Evolutionary conservation across 2,113 vertebrate species (phyloP).

Genomic region (Marmota flaviventris): DNA sequence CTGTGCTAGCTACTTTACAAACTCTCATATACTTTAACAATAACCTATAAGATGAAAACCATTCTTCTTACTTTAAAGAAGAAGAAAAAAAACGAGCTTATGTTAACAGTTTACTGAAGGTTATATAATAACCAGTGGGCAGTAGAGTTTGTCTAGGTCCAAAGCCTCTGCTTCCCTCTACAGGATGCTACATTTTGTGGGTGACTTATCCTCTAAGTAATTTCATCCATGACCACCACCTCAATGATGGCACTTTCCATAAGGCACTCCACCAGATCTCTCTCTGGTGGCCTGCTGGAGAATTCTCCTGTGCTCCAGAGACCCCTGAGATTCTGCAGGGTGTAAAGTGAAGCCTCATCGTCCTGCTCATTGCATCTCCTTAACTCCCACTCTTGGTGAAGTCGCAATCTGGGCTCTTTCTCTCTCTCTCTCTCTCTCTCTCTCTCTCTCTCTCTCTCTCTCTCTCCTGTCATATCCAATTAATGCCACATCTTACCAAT

Average conservation of each 20-base stretch:
- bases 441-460: neutral
- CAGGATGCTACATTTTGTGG: neutral
- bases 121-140: neutral
- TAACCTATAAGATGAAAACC: neutral
- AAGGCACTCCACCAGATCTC: neutral
- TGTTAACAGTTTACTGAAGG: neutral
- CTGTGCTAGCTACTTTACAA: neutral
- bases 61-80: neutral
- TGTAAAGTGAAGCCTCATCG: neutral
- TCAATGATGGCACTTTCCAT: neutral
- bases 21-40: neutral
- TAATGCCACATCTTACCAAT: neutral
- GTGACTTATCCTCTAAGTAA: conserved; percentile 23
- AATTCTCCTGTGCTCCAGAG: neutral
- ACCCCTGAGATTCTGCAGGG: neutral
- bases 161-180: neutral
- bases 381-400: neutral
- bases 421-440: neutral
- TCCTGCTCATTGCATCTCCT: neutral
- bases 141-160: neutral
- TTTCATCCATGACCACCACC: neutral
- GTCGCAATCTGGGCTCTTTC: neutral
- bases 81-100: neutral
- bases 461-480: neutral
- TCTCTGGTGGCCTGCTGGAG: neutral